Evolutionary conservation across 2,797 vertebrate genomes (phyloP), one percentile per base, ranked within the genome.

Genomic region (Echeneis naucrates): DNA sequence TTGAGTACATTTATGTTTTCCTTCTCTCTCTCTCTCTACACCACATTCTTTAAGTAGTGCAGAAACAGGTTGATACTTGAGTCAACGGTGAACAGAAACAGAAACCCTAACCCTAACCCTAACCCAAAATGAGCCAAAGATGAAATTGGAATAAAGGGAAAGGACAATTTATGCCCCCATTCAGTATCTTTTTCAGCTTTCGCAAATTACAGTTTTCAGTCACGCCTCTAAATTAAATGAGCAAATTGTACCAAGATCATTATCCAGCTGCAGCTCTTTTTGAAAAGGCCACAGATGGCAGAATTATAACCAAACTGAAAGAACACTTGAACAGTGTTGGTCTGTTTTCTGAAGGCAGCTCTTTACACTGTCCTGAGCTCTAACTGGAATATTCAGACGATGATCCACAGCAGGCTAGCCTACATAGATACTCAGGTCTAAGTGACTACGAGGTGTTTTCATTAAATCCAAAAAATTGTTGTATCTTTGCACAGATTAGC

Each of bases 11-110:
- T 9, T 45, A 4, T 14, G 60, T 51, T 53, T 48, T 26, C 14
- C 24, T 60, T 42, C 53, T 44, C 24, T 57, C 47, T 13, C 13
- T n/a, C 16, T 26, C 37, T 69, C 56, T 42, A 21, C 19, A 9
- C 59, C 53, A 33, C 88, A 89, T 89, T 88, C 82, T 81, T 86
- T 2, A 51, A 85, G 63, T 54, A 79, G 66, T 75, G 75, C 67
- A 72, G 66, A 73, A 75, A 72, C 89, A 38, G 44, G 91, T 87
- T 16, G 16, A 53, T 48, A 81, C 91, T 78, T 0, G 87, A 80
- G 16, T 48, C 50, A 8, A 33, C 1, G 24, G 8, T 10, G 23
- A 53, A 33, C 32, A 17, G 40, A 2, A 16, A 42, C n/a, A n/a
- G n/a, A n/a, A n/a, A n/a, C n/a, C n/a, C n/a, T n/a, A n/a, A n/a